These are phyloP conservation scores for Herpailurus yagouaroundi DNA, from an alignment of 2,113 vertebrate genomes.

Conservation along the genomic window DNA sequence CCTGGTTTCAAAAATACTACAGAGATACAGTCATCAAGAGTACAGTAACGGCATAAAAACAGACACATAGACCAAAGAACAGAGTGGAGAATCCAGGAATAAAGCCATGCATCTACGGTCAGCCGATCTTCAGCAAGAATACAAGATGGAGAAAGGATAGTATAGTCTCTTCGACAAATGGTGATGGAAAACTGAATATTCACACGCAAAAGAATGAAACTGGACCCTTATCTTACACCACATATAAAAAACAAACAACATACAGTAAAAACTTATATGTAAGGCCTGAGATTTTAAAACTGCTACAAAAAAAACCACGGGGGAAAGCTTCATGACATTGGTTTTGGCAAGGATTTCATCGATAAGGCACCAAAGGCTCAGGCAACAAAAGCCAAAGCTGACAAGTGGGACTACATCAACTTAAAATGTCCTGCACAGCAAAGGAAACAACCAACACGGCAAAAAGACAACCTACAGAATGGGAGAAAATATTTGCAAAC, in stretches of 20 bases:
- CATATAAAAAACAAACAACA: not conserved
- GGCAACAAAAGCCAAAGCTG: not conserved
- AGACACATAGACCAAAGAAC: not conserved
- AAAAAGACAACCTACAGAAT: not conserved
- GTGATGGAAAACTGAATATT: not conserved
- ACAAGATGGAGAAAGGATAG: not conserved
- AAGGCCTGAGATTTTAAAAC: not conserved
- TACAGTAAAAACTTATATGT: not conserved
- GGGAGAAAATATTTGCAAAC: not conserved
- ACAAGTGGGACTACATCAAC: not conserved
- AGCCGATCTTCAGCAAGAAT: not conserved
- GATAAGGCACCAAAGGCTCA: not conserved
- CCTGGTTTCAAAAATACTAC: not conserved
- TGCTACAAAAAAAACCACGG: not conserved
- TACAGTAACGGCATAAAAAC: too few species aligned
- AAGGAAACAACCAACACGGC: not conserved
- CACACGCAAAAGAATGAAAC: not conserved
- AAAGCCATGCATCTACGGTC: not conserved
- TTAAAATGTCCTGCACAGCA: not conserved
- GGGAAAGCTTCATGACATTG: not conserved
- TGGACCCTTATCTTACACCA: not conserved
- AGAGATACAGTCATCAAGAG: too few species aligned
- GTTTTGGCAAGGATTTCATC: not conserved
- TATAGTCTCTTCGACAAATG: not conserved
- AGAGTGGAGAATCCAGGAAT: not conserved